These are phyloP conservation scores for Athene noctua DNA, from an alignment of 2,113 vertebrate species.

Conservation along the genomic window DNA sequence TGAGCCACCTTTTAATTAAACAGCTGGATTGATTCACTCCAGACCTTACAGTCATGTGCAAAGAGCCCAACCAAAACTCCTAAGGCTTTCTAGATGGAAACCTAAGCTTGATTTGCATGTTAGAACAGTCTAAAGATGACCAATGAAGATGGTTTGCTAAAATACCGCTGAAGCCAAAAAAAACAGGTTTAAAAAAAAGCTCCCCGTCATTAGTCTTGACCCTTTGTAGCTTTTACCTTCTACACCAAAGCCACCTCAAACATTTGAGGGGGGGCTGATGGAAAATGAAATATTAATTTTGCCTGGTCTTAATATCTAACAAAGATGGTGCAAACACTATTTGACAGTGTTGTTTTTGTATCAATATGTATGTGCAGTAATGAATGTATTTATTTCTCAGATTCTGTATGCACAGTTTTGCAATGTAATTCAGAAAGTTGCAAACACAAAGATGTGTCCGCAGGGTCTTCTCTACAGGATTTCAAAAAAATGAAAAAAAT, in stretches of 20 bases:
- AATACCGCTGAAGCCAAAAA: constrained; percentile 24
- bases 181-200: neutral
- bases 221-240: constrained; percentile 51
- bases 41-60: neutral
- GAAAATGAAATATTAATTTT: constrained; percentile 76
- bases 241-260: constrained; percentile 58
- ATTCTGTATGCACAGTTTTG: constrained; percentile 85
- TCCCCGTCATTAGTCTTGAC: constrained; percentile 20
- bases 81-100: neutral
- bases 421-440: constrained; percentile 78
- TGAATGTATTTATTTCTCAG: constrained; percentile 99
- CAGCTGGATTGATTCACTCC: neutral
- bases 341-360: constrained; percentile 95
- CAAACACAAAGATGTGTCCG: constrained; percentile 68
- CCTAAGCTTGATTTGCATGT: constrained; percentile 12
- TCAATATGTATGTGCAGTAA: constrained; percentile 96
- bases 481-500: constrained; percentile 71
- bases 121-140: constrained; percentile 24
- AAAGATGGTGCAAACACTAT: constrained; percentile 96
- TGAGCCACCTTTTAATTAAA: neutral
- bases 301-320: constrained; percentile 86
- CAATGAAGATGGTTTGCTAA: constrained; percentile 37
- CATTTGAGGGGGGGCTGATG: constrained; percentile 56
- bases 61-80: constrained; percentile 21
- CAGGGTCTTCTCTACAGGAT: constrained; percentile 78